phyloP scores from a whole-genome alignment of 2,113 vertebrate species.

The Macrotis lagotis region DNA sequence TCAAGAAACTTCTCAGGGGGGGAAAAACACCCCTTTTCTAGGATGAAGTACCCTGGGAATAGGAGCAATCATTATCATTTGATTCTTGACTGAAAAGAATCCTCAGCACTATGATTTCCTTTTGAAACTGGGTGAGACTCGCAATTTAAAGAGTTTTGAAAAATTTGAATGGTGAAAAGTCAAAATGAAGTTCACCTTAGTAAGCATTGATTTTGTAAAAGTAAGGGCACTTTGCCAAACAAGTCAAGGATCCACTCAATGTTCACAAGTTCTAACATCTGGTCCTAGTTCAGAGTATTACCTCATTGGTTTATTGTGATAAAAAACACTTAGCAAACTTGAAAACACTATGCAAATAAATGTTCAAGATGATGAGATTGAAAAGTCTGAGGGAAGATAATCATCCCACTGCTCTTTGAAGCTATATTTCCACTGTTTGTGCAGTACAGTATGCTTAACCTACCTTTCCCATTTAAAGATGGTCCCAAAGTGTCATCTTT shows the following conservation, averaged over 20 bases:
- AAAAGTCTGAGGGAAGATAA: neutral
- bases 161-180: constrained; percentile 23
- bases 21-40: constrained; percentile 56
- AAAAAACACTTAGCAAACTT: neutral
- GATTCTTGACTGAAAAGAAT: constrained; percentile 62
- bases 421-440: neutral
- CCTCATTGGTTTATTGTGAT: neutral
- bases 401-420: neutral
- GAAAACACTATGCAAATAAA: neutral
- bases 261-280: constrained; percentile 59
- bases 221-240: constrained; percentile 23
- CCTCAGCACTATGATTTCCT: constrained; percentile 53
- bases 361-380: neutral
- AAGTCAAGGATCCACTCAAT: constrained; percentile 17
- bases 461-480: neutral
- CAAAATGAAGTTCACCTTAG: neutral
- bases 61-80: constrained; percentile 35
- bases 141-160: constrained; percentile 67
- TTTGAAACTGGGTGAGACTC: constrained; percentile 39
- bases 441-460: neutral
- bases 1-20: constrained; percentile 73
- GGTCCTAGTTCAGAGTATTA: constrained; percentile 23
- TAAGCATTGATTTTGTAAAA: neutral
- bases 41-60: constrained; percentile 49
- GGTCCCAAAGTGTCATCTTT: neutral